phyloP scores from a whole-genome alignment of 2,113 vertebrate genomes.

The Elephas maximus region DNA sequence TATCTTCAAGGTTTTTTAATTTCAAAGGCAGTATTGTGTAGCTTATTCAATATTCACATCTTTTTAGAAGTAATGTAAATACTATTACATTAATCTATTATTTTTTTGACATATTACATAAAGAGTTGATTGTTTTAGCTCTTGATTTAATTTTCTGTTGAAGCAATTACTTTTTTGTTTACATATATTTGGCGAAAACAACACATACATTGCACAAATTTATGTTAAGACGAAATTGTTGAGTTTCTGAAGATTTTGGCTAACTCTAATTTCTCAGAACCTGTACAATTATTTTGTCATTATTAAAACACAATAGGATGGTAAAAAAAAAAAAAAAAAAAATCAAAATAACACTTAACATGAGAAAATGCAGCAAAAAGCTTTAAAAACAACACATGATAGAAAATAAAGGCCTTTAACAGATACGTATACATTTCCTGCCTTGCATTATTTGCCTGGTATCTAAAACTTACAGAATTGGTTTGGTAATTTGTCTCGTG shows the following conservation, averaged over 20 bases:
- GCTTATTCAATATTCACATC: not conserved
- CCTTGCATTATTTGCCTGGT: not conserved
- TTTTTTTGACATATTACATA: not conserved
- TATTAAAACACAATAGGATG: not conserved
- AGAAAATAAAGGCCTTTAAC: not conserved
- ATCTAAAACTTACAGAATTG: not conserved
- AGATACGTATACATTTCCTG: not conserved
- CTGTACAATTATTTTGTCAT: conserved; percentile 1
- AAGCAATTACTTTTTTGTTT: not conserved
- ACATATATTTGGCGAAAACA: not conserved
- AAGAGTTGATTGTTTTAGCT: not conserved
- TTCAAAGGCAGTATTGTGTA: not conserved
- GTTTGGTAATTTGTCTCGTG: not conserved
- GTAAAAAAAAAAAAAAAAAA: not conserved
- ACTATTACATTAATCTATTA: not conserved
- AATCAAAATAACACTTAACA: not conserved
- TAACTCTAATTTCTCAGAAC: not conserved
- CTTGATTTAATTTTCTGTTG: not conserved
- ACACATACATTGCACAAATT: not conserved
- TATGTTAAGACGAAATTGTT: not conserved
- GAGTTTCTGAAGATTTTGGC: too few species aligned
- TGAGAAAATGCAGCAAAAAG: not conserved
- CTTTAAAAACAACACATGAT: not conserved
- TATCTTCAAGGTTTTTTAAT: not conserved
- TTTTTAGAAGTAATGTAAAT: not conserved